These are phyloP conservation scores for Rhineura floridana DNA, from an alignment of 2,113 vertebrate species.

Conservation along the genomic window DNA sequence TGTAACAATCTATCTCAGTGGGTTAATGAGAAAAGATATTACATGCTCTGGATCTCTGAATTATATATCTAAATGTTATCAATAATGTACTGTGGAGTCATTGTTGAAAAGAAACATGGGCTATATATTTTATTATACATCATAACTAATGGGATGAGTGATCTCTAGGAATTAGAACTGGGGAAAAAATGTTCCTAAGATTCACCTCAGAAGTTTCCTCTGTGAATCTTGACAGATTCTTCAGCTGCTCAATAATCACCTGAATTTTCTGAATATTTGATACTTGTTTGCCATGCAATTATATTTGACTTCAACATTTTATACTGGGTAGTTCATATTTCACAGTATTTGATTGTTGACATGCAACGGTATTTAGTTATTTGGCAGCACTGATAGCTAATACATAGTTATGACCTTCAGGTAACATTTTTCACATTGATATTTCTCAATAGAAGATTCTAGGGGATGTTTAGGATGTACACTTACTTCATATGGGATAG, in stretches of 20 bases:
- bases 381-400: not conserved
- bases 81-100: not conserved
- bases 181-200: not conserved
- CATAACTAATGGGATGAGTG: not conserved
- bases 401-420: not conserved
- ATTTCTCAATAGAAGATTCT: not conserved
- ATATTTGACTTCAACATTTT: not conserved
- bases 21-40: constrained; percentile 10
- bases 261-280: not conserved
- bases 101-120: not conserved
- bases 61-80: constrained; percentile 12
- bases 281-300: not conserved
- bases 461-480: not conserved
- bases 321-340: not conserved
- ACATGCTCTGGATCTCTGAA: not conserved
- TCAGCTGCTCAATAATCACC: not conserved
- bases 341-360: not conserved
- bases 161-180: constrained; percentile 5
- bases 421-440: not conserved
- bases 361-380: not conserved
- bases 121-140: constrained; percentile 3
- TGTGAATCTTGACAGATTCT: constrained; percentile 3
- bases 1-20: not conserved
- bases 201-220: not conserved
- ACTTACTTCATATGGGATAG: not conserved